A percentile compares a stretch with the other conserved stretches of the same genome.
These are phyloP conservation scores for Argopecten irradians DNA, from an alignment of 1,140 invertebrate genomes.

Conservation along the genomic window DNA sequence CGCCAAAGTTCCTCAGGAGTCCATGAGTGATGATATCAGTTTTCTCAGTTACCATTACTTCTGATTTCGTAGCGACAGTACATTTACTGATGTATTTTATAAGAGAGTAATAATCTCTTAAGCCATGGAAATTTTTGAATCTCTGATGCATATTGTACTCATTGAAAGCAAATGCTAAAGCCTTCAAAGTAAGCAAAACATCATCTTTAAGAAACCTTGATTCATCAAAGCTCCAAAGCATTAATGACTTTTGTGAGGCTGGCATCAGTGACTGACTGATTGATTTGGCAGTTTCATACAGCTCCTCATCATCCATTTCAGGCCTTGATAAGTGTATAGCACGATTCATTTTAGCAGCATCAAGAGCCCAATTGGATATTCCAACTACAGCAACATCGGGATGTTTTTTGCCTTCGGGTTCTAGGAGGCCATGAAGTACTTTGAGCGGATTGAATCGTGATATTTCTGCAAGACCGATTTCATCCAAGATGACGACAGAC, in stretches of 20 bases:
- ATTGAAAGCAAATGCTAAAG: conserved; percentile 56
- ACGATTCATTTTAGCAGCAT: conserved; percentile 65
- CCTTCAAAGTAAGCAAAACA: conserved; percentile 40
- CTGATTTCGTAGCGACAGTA: not conserved
- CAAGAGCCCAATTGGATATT: conserved; percentile 63
- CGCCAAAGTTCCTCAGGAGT: conserved; percentile 65
- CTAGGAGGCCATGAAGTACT: conserved; percentile 58
- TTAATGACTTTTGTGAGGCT: not conserved
- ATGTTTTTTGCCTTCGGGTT: conserved; percentile 41
- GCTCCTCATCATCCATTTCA: conserved; percentile 58
- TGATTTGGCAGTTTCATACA: conserved; percentile 54
- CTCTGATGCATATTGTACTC: conserved; percentile 50
- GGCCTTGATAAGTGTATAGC: conserved; percentile 60
- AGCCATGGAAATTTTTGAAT: conserved; percentile 65
- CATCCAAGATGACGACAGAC: conserved; percentile 58
- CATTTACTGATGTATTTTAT: conserved; percentile 62
- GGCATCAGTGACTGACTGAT: conserved; percentile 36
- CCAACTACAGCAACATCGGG: conserved; percentile 60
- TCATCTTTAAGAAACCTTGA: conserved; percentile 16
- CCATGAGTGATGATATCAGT: conserved; percentile 41
- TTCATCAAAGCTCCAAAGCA: not conserved
- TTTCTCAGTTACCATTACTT: not conserved
- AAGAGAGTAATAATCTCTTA: conserved; percentile 68
- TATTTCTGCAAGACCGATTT: conserved; percentile 59
- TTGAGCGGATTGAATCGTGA: conserved; percentile 57